phyloP scores from a whole-genome alignment of 2,113 vertebrate genomes.

The Charina bottae region DNA sequence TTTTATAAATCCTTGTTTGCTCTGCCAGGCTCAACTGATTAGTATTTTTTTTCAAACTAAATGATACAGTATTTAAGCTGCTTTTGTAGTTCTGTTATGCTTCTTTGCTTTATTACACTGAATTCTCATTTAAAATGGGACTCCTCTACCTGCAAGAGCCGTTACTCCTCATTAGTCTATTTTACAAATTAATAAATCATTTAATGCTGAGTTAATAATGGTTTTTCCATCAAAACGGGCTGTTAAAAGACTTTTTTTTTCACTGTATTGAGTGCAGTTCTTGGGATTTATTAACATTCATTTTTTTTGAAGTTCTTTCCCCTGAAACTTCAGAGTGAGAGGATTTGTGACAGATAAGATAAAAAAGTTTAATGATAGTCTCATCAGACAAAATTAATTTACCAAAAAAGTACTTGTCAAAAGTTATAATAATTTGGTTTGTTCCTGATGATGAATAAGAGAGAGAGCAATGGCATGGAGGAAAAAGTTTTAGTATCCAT shows the following conservation, averaged over 20 bases:
- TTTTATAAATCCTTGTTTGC: slow-evolving; percentile 32
- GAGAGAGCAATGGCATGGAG: neutral
- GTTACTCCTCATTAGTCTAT: slow-evolving; percentile 30
- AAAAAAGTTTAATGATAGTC: slow-evolving; percentile 31
- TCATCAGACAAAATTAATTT: neutral
- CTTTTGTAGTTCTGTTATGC: slow-evolving; percentile 30
- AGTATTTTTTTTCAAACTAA: slow-evolving; percentile 3
- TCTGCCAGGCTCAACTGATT: slow-evolving; percentile 26
- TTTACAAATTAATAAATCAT: slow-evolving; percentile 59
- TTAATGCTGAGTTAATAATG: slow-evolving; percentile 39
- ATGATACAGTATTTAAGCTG: slow-evolving; percentile 38
- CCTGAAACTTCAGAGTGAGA: slow-evolving; percentile 16
- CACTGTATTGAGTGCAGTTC: slow-evolving; percentile 54
- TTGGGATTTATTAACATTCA: slow-evolving; percentile 40
- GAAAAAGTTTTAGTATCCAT: neutral
- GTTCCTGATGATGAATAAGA: neutral
- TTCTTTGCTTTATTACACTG: slow-evolving; percentile 47
- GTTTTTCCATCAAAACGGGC: slow-evolving; percentile 43
- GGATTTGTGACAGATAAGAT: slow-evolving; percentile 12
- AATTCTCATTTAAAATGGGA: neutral
- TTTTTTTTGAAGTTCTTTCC: slow-evolving; percentile 30
- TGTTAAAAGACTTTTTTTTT: slow-evolving; percentile 43
- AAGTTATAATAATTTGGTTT: neutral
- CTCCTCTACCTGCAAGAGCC: neutral
- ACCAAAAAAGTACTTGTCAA: neutral